These are phyloP conservation scores for Amblyornis subalaris DNA, from an alignment of 2,113 vertebrate species.

Conservation along the genomic window DNA sequence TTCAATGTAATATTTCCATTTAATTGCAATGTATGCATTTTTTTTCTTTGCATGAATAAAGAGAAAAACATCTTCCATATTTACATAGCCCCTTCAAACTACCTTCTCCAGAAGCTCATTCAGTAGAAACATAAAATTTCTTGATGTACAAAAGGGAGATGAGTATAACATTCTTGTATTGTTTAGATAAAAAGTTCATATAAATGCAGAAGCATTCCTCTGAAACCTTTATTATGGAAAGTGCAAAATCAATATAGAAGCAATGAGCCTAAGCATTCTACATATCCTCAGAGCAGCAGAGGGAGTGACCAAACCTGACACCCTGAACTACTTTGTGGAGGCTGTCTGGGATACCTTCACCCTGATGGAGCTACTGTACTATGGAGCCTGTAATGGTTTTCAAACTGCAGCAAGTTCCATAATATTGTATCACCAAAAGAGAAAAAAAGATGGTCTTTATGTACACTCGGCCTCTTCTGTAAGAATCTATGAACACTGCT, in stretches of 20 bases:
- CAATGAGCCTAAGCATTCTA: background rate
- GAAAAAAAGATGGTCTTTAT: background rate
- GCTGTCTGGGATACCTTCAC: background rate
- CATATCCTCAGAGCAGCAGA: background rate
- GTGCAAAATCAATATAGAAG: background rate
- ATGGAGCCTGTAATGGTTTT: rapidly evolving
- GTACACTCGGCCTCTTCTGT: background rate
- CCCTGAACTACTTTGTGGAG: background rate
- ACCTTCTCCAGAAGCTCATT: background rate
- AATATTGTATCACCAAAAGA: background rate
- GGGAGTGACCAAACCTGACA: background rate
- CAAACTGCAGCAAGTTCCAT: background rate
- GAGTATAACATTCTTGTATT: background rate
- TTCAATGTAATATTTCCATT: background rate
- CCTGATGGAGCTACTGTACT: rapidly evolving
- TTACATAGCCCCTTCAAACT: background rate
- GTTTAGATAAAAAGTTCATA: background rate
- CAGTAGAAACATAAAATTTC: background rate
- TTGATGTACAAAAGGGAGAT: background rate
- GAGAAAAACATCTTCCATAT: background rate
- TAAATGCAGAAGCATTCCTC: background rate
- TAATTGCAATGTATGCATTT: background rate
- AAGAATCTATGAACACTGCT: background rate
- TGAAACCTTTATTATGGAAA: background rate
- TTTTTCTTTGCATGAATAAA: background rate